Conservation (phyloP, 2,113 vertebrate genomes). For the Ammospiza caudacuta region DNA sequence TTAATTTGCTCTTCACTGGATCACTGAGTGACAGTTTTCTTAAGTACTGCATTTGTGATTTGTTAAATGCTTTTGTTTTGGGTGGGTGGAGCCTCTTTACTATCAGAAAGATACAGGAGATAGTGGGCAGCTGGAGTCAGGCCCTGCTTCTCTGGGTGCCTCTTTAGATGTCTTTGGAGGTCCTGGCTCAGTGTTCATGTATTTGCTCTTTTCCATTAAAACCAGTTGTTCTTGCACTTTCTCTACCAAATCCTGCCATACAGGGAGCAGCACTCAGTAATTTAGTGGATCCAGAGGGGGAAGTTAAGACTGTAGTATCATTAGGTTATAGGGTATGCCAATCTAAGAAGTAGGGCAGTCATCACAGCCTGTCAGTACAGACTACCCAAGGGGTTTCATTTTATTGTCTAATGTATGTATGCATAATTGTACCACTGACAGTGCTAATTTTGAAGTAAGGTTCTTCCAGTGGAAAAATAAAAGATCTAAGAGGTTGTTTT, state of each 20-base stretch:
- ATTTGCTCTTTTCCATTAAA: neutral
- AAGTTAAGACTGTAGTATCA: neutral
- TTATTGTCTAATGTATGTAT: neutral
- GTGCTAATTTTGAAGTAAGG: neutral
- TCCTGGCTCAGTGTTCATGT: neutral
- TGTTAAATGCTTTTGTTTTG: neutral
- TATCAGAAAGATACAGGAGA: neutral
- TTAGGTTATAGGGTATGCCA: neutral
- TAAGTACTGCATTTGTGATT: neutral
- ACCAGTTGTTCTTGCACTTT: neutral
- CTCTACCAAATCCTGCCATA: neutral
- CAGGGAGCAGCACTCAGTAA: neutral
- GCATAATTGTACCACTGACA: neutral
- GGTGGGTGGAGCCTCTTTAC: neutral
- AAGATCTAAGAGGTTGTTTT: neutral
- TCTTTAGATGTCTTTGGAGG: neutral
- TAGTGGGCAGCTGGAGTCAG: neutral
- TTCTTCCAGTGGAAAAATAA: neutral
- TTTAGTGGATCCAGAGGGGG: neutral
- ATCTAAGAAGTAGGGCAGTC: neutral
- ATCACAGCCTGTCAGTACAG: neutral
- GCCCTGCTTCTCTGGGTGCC: neutral
- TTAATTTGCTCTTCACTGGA: neutral
- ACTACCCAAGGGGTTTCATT: neutral
- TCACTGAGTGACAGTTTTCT: neutral